Percentiles rank a stretch among this genome's conserved stretches.
Evolutionary conservation across 23 tunicate genomes (phyloP).

Genomic region (Botrylloides violaceus): DNA sequence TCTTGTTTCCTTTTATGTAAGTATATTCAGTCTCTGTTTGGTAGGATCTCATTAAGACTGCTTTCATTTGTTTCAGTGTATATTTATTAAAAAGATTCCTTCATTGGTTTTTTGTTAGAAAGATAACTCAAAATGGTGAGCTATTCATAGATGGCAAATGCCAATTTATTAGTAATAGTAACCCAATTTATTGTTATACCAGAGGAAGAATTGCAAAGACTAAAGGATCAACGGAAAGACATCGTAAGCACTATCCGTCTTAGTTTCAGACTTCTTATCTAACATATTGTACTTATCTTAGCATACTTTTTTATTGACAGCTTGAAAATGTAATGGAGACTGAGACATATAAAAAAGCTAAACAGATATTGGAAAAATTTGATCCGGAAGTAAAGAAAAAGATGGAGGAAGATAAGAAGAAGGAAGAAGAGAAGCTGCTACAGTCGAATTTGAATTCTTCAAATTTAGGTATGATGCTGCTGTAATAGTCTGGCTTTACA

Average conservation of each 20-base stretch:
- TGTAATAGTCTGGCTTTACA: too few relatives aligned
- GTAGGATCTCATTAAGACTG: neutral
- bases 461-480: too few relatives aligned
- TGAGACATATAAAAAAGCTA: constrained; percentile 96
- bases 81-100: constrained; percentile 62
- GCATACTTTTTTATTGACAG: constrained; percentile 12
- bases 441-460: too few relatives aligned
- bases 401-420: constrained; percentile 61
- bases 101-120: constrained; percentile 91
- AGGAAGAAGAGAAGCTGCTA: constrained; percentile 29
- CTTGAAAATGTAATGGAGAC: constrained; percentile 99
- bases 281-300: neutral
- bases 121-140: constrained; percentile 70
- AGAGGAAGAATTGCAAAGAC: constrained; percentile 52
- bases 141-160: neutral
- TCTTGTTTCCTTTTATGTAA: constrained; percentile 75
- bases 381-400: constrained; percentile 95
- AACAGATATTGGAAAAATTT: constrained; percentile 87
- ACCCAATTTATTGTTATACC: neutral
- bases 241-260: constrained; percentile 81
- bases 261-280: too few relatives aligned
- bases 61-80: constrained; percentile 35
- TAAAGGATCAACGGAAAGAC: constrained; percentile 70
- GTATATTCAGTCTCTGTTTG: constrained; percentile 5
- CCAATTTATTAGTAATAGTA: neutral